Evolutionary conservation across 2,888 invertebrate genomes (phyloP).

Genomic region (Callosobruchus maculatus): DNA sequence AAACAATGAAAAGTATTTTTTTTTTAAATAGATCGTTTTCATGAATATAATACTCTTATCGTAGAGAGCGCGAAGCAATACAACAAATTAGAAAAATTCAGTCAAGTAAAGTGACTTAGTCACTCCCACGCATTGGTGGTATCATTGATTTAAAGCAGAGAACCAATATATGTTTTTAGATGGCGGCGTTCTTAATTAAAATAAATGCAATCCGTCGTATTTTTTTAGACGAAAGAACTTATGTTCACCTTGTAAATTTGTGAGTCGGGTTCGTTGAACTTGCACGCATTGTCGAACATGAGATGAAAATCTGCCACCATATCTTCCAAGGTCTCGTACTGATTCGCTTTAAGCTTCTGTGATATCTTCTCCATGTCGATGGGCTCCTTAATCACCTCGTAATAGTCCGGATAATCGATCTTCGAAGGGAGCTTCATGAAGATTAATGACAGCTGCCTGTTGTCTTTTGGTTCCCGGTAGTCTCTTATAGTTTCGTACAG

Average conservation of each 20-base stretch:
- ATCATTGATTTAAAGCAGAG: too few relatives aligned
- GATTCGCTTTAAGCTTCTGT: conserved; percentile 72
- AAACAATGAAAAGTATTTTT: too few relatives aligned
- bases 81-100: too few relatives aligned
- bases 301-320: conserved; percentile 83
- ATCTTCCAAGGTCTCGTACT: conserved; percentile 81
- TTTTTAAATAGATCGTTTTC: too few relatives aligned
- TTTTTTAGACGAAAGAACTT: too few relatives aligned
- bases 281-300: conserved; percentile 96
- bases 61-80: too few relatives aligned
- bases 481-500: conserved; percentile 88
- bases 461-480: conserved; percentile 77
- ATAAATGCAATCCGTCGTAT: too few relatives aligned
- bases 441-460: conserved; percentile 86
- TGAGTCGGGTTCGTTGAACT: conserved; percentile 96
- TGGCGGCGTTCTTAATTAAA: too few relatives aligned
- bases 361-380: conserved; percentile 95
- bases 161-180: too few relatives aligned
- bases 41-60: too few relatives aligned
- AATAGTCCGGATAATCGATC: conserved; percentile 91
- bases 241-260: conserved; percentile 76
- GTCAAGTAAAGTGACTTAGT: too few relatives aligned
- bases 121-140: too few relatives aligned
- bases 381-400: conserved; percentile 93
- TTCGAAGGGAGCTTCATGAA: conserved; percentile 95